Base-by-base conservation (phyloP, 1,140 invertebrate genomes). In the Cotesia typhae region DNA sequence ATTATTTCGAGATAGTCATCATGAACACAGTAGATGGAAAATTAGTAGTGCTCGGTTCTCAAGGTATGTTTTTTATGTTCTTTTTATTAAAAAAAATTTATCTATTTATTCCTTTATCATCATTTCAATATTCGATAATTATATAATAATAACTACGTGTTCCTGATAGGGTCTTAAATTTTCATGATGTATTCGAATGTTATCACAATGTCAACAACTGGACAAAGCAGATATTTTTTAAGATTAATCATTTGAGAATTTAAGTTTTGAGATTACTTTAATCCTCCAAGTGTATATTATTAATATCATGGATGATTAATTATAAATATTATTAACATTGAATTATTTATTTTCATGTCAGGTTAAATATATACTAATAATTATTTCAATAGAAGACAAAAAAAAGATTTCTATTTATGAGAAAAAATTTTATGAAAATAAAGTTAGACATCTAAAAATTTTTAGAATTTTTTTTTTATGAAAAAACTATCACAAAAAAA, bases 11-110 rank as follows among this genome's bases (percentile, higher is more conserved):
- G 20, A 37, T 10, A 66, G 37, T 55, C 36, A 70, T 36, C 9
- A 75, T 93, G 92, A 91, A 91, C 81, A 89, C 90, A 66, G 87
- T 95, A 72, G 92, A 94, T 85, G 93, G 91, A 72, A 95, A 95
- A 90, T 91, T 95, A 70, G 94, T 95, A 67, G 91, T 94, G 73
- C 85, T 95, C 52, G 93, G 94, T 52, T 90, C 92, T 57, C 92
- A 94, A 91, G 93, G 94, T 95, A 88, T 89, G 83, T 47, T 59
- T 69, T 66, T 6, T 10, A 37, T 14, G 14, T 74, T 74, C 14
- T 52, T 28, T 63, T 38, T 57, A 17, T 36, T 61, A 59, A n/a
- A 71, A 51, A 51, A 28, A 28, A 28, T 28, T 28, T 28, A 41
- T 66, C 70, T 67, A 61, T 6, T 12, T 20, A 69, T 63, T 70